Percentiles rank a stretch among this genome's conserved stretches.
Evolutionary conservation across 2,888 invertebrate species (phyloP).

Genomic region (Drosophila nigricruria): DNA sequence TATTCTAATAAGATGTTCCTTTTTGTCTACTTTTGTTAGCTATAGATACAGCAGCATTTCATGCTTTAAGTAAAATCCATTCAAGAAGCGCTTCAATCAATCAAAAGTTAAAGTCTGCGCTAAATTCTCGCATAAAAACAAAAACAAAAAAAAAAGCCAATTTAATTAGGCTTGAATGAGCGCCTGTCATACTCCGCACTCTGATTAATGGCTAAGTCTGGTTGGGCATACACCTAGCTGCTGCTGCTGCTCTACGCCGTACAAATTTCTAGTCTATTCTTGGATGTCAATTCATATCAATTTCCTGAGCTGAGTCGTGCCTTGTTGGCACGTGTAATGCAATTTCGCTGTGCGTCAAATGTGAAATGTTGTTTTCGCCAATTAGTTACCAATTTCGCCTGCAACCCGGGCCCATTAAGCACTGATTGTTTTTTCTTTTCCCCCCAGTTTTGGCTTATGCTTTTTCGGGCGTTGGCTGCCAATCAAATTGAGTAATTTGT

Average conservation of each 20-base stretch:
- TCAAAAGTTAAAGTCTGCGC: not conserved
- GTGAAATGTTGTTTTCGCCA: constrained; percentile 78
- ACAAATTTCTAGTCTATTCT: not conserved
- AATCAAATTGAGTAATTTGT: constrained; percentile 70
- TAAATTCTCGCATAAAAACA: not conserved
- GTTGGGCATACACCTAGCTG: not conserved
- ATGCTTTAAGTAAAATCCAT: not conserved
- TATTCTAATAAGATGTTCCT: not conserved
- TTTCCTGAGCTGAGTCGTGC: constrained; percentile 34
- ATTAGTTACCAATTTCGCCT: constrained; percentile 71
- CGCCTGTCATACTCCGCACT: constrained; percentile 3
- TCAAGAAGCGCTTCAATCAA: not conserved
- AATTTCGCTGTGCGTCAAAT: constrained; percentile 59
- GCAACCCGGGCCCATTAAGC: constrained; percentile 62
- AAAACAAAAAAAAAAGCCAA: not conserved
- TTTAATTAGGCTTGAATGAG: constrained; percentile 18
- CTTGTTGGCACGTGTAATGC: constrained; percentile 43
- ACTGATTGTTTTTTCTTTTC: constrained; percentile 58
- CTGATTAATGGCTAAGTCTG: constrained; percentile 18
- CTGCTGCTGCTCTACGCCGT: not conserved
- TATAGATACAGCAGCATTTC: too few species aligned
- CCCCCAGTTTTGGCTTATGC: not conserved
- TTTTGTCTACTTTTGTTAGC: not conserved
- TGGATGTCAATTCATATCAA: constrained; percentile 39
- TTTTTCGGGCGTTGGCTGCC: constrained; percentile 60